Evolutionary conservation across 2,888 invertebrate genomes (phyloP).

Genomic region (Lottia scabra): DNA sequence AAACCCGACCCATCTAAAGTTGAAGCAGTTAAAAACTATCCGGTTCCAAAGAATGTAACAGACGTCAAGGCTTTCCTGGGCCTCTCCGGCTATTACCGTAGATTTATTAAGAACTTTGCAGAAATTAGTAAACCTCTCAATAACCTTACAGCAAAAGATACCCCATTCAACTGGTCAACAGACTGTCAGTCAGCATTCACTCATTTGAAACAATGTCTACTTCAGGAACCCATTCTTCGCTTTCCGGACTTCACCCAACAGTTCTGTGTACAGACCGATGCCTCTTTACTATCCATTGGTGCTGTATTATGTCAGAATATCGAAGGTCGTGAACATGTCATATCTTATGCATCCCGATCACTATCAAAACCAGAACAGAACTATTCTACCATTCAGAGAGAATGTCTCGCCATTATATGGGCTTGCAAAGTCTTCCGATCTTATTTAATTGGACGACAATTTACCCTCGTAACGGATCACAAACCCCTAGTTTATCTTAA

Average conservation of each 20-base stretch:
- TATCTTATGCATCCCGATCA: slow-evolving; percentile 13
- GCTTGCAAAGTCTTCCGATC: background rate
- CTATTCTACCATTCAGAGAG: slow-evolving; percentile 21
- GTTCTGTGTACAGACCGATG: slow-evolving; percentile 10
- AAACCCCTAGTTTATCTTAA: background rate
- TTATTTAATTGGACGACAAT: slow-evolving; percentile 13
- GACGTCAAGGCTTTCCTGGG: slow-evolving; percentile 12
- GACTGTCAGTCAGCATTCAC: background rate
- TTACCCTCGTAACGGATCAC: background rate
- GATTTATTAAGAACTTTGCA: slow-evolving; percentile 13
- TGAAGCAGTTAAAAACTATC: slow-evolving; percentile 11
- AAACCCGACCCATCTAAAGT: slow-evolving; percentile 12
- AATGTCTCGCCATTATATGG: slow-evolving; percentile 7
- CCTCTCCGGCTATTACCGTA: slow-evolving; percentile 10
- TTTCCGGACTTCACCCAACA: background rate
- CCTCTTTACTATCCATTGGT: slow-evolving; percentile 2
- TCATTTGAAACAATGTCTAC: background rate
- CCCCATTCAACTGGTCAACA: background rate
- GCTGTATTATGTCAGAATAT: slow-evolving; percentile 12
- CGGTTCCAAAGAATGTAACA: background rate
- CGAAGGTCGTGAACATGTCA: slow-evolving; percentile 9
- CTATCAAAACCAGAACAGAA: slow-evolving; percentile 16
- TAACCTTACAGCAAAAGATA: slow-evolving; percentile 7
- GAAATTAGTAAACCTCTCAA: slow-evolving; percentile 13
- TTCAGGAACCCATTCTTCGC: background rate